Percentiles rank a stretch among this genome's conserved stretches.
These are phyloP conservation scores for Ranitomeya imitator DNA, from an alignment of 2,113 vertebrate species.

Conservation along the genomic window DNA sequence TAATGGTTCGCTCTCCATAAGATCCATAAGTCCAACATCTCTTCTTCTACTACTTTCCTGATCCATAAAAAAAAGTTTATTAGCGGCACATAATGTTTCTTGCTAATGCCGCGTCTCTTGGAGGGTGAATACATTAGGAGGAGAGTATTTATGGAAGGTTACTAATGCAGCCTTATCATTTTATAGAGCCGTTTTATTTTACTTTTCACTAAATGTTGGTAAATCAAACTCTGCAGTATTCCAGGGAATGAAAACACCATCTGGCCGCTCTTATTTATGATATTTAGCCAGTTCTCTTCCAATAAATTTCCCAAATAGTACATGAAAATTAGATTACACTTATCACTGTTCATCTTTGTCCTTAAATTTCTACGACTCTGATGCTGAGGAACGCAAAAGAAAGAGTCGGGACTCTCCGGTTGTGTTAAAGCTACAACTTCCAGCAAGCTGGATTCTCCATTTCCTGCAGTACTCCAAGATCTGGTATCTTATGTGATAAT, in stretches of 20 bases:
- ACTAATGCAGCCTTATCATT: constrained; percentile 61
- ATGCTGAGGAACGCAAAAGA: not conserved
- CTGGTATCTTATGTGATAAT: too few relatives aligned
- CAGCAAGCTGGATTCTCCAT: not conserved
- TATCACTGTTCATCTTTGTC: constrained; percentile 60
- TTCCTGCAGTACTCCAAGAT: not conserved
- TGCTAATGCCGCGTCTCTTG: constrained; percentile 55
- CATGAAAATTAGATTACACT: constrained; percentile 66
- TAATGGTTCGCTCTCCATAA: not conserved
- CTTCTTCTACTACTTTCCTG: constrained; percentile 61
- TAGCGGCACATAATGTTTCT: constrained; percentile 61
- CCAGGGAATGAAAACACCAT: constrained; percentile 63
- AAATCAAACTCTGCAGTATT: constrained; percentile 60
- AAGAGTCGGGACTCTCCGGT: too few relatives aligned
- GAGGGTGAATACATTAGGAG: constrained; percentile 64
- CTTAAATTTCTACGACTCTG: constrained; percentile 61
- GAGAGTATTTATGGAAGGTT: constrained; percentile 56
- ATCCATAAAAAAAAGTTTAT: constrained; percentile 66
- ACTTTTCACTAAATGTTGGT: constrained; percentile 60
- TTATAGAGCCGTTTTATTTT: constrained; percentile 59
- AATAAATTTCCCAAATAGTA: constrained; percentile 71
- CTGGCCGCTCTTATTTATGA: constrained; percentile 67
- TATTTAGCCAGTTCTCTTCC: constrained; percentile 69
- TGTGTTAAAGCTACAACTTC: too few relatives aligned
- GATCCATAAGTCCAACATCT: constrained; percentile 55